A percentile compares a stretch with the other conserved stretches of the same genome.
Evolutionary conservation across 1,140 invertebrate genomes (phyloP).

Genomic region (Drosophila leontia): DNA sequence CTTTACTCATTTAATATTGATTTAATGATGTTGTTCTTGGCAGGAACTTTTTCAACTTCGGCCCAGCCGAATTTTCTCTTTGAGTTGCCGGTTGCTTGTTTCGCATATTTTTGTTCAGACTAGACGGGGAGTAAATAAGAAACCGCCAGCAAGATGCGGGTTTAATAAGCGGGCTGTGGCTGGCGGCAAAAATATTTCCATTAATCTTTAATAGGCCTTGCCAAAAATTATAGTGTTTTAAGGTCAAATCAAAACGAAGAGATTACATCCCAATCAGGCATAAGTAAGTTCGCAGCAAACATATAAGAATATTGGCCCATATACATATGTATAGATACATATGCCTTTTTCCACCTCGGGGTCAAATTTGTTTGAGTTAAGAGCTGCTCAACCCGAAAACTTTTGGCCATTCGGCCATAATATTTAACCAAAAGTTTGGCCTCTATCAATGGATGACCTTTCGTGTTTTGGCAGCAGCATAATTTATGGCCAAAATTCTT

Average conservation of each 20-base stretch:
- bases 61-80: constrained; percentile 28
- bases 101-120: constrained; percentile 35
- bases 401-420: constrained; percentile 17
- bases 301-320: background rate
- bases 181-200: background rate
- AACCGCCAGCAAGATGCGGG: constrained; percentile 3
- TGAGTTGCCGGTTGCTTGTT: constrained; percentile 37
- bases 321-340: background rate
- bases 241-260: background rate
- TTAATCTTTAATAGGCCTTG: constrained; percentile 3
- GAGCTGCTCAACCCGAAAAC: constrained; percentile 22
- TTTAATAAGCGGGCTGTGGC: background rate
- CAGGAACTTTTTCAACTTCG: constrained; percentile 29
- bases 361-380: constrained; percentile 9
- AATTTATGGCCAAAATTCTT: constrained; percentile 52
- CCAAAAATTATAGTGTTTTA: background rate
- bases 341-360: constrained; percentile 8
- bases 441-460: constrained; percentile 51
- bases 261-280: background rate
- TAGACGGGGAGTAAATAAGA: constrained; percentile 52
- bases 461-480: constrained; percentile 52
- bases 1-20: constrained; percentile 60
- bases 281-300: background rate
- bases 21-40: constrained; percentile 47
- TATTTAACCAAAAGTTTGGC: constrained; percentile 55